Conservation (phyloP, 2,888 invertebrate genomes). For the Microctonus aethiopoides region DNA sequence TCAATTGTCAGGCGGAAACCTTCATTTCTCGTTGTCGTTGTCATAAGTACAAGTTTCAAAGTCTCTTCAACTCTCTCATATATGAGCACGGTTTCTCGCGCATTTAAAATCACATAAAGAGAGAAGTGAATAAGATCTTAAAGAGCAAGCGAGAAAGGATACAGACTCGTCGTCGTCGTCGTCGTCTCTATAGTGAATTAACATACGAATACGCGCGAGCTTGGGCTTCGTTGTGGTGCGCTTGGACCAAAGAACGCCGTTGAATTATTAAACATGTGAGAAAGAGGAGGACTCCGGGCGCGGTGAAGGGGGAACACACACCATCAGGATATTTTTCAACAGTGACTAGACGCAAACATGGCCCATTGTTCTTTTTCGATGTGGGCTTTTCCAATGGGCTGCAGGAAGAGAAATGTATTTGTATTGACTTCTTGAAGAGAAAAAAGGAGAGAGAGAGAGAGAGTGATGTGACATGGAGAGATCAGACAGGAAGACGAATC, state of each 20-base stretch:
- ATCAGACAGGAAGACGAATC: slow-evolving; percentile 10
- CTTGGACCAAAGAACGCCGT: slow-evolving; percentile 39
- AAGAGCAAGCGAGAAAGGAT: slow-evolving; percentile 5
- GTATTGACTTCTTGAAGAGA: neutral
- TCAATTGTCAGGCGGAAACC: slow-evolving; percentile 35
- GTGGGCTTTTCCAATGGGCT: slow-evolving; percentile 25
- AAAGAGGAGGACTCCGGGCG: slow-evolving; percentile 30
- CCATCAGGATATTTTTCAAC: slow-evolving; percentile 48
- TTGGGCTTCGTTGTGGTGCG: slow-evolving; percentile 8
- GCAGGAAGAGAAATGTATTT: neutral
- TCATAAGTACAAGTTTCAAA: neutral
- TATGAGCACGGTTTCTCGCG: neutral
- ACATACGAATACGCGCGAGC: slow-evolving; percentile 52
- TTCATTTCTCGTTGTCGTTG: slow-evolving; percentile 21
- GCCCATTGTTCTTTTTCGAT: slow-evolving; percentile 44
- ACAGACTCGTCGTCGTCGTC: slow-evolving; percentile 36
- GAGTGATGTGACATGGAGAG: neutral
- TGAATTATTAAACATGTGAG: slow-evolving; percentile 52
- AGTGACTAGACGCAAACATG: slow-evolving; percentile 41
- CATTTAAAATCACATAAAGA: neutral
- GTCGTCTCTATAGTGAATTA: slow-evolving; percentile 43
- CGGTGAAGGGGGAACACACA: slow-evolving; percentile 41
- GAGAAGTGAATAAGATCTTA: neutral
- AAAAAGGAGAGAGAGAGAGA: neutral
- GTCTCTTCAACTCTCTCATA: slow-evolving; percentile 4